Percentiles rank a stretch among this genome's conserved stretches.
These are phyloP conservation scores for Protobothrops flavoviridis DNA, from an alignment of 2,113 vertebrate species.

Conservation along the genomic window DNA sequence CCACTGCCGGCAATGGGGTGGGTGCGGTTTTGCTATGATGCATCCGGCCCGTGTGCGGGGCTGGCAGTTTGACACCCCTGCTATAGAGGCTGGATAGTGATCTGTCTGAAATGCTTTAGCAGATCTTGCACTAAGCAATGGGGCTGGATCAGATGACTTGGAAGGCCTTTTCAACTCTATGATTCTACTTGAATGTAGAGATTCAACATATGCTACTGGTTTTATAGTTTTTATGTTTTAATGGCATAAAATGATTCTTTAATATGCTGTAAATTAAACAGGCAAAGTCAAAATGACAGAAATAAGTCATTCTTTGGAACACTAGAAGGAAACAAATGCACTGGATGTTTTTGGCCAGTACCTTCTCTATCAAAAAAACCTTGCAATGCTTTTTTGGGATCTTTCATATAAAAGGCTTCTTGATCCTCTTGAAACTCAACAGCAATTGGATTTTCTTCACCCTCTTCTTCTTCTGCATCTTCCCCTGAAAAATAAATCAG, in stretches of 20 bases:
- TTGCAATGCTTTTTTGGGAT: constrained; percentile 95
- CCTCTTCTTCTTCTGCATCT: constrained; percentile 90
- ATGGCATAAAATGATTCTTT: neutral
- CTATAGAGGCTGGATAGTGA: neutral
- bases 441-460: constrained; percentile 97
- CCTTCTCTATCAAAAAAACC: constrained; percentile 98
- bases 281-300: neutral
- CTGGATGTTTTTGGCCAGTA: constrained; percentile 41
- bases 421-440: constrained; percentile 92
- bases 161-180: neutral
- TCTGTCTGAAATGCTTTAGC: neutral
- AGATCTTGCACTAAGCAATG: neutral
- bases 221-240: neutral
- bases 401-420: constrained; percentile 94
- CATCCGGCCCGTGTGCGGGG: too few species aligned
- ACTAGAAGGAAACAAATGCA: neutral
- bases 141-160: neutral
- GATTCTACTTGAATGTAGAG: neutral
- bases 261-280: neutral
- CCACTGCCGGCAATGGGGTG: too few species aligned
- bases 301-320: neutral
- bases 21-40: too few species aligned
- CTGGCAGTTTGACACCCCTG: too few species aligned
- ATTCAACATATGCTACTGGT: neutral
- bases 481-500: constrained; percentile 73